Evolutionary conservation across 2,797 vertebrate genomes (phyloP), one percentile per base, ranked within the genome.

Genomic region (Darevskia nairensis): DNA sequence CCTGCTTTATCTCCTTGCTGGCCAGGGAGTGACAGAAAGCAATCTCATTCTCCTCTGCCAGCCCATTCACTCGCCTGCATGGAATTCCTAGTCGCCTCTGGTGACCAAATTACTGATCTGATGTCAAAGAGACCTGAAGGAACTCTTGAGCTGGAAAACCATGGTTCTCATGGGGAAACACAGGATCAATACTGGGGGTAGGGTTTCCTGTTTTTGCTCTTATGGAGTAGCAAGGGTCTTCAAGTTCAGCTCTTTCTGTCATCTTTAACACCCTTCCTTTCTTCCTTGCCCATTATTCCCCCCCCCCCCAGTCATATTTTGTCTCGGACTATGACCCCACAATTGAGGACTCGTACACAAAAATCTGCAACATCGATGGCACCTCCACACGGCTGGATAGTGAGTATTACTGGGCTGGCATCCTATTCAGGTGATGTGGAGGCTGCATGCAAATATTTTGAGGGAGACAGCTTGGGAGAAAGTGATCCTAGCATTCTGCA

Each of bases 241-340:
- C 39, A 19, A n/a, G 15, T 2, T 15, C 8, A n/a, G n/a, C 27
- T 82, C 32, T 69, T 68, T 50, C 78, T 80, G 61, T 21, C 82
- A 35, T 68, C 61, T 11, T n/a, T 76, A 41, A 86, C 27, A 6
- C 23, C 4, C 25, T 86, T 35, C 61, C 6, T 0, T 55, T 39
- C 25, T 19, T 1, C 41, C 39, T 74, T 55, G n/a, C n/a, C 27
- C 41, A 32, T 44, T 39, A 19, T 27, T 35, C 35, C 2, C 46
- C 61, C 17, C 27, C 39, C 61, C 25, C 27, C 23, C 39, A 99
- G 98, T 99, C 98, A 4, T 99, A 99, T 96, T 98, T 99, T 78
- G 98, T 98, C 93, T 98, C 98, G 2, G 98, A 98, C 96, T 98
- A 99, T 19, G 98, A 98, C 95, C 98, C 98, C 19, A 99, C 98